Evolutionary conservation across 2,797 vertebrate genomes (phyloP).

Genomic region (Crenuchus spilurus): DNA sequence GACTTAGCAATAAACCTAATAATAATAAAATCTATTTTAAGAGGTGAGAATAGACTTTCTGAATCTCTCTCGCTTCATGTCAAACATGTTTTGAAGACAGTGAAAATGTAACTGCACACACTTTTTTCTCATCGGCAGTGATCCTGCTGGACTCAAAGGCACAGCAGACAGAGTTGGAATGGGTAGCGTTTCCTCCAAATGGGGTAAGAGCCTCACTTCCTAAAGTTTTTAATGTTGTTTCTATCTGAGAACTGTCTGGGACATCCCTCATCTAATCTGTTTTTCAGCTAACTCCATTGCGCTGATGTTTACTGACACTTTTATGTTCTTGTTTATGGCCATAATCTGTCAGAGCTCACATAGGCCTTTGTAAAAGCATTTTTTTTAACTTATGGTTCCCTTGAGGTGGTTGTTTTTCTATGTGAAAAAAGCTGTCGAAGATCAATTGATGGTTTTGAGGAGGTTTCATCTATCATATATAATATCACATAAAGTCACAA

Average conservation of each 20-base stretch:
- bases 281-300: background rate
- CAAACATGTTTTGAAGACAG: constrained; percentile 23
- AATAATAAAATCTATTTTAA: too few relatives aligned
- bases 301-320: background rate
- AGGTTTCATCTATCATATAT: too few relatives aligned
- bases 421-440: too few relatives aligned
- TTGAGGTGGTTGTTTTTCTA: too few relatives aligned
- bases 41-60: background rate
- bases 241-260: background rate
- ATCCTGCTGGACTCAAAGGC: constrained; percentile 98
- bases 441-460: too few relatives aligned
- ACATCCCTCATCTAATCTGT: background rate
- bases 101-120: constrained; percentile 66
- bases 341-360: background rate
- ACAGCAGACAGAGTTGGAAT: constrained; percentile 98
- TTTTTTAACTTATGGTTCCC: background rate
- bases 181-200: constrained; percentile 98
- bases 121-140: constrained; percentile 83
- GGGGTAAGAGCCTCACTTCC: constrained; percentile 83
- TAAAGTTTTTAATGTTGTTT: background rate
- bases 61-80: constrained; percentile 6
- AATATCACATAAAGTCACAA: too few relatives aligned
- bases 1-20: too few relatives aligned
- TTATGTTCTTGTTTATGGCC: background rate
- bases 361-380: background rate